Conservation (phyloP, 1,140 invertebrate genomes). For the Heterodera carotae region DNA sequence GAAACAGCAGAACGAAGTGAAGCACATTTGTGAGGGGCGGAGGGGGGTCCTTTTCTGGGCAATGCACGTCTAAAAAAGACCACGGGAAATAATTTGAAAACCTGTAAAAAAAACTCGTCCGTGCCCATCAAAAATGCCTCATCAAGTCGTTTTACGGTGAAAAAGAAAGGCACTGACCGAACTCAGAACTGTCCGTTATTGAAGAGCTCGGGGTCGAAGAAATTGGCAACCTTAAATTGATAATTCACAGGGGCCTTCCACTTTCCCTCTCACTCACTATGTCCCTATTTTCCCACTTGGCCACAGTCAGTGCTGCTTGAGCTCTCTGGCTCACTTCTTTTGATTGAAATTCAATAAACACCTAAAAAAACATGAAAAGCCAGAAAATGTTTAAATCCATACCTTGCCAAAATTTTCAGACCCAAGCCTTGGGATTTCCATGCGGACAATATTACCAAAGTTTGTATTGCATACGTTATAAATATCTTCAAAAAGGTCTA, state of each 20-base stretch:
- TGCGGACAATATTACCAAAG: slow-evolving; percentile 86
- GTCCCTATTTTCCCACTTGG: slow-evolving; percentile 96
- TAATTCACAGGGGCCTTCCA: not conserved
- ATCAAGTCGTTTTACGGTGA: too few relatives aligned
- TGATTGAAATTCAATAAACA: slow-evolving; percentile 97
- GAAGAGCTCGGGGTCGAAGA: slow-evolving; percentile 97
- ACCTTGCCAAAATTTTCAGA: slow-evolving; percentile 95
- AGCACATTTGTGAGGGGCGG: too few relatives aligned
- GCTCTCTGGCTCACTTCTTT: slow-evolving; percentile 95
- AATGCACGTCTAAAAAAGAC: too few relatives aligned
- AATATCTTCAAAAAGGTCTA: slow-evolving; percentile 95
- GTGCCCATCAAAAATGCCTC: too few relatives aligned
- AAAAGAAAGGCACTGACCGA: too few relatives aligned
- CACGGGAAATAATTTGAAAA: too few relatives aligned
- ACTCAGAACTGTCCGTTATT: slow-evolving; percentile 86
- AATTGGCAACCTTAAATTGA: slow-evolving; percentile 77
- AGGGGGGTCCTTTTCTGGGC: too few relatives aligned
- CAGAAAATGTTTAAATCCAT: slow-evolving; percentile 61
- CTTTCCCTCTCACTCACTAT: slow-evolving; percentile 71
- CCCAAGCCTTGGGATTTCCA: slow-evolving; percentile 94
- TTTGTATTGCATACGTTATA: slow-evolving; percentile 97
- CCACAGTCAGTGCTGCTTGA: slow-evolving; percentile 92
- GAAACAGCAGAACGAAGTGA: too few relatives aligned
- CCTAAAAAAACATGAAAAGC: slow-evolving; percentile 70
- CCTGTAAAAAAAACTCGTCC: too few relatives aligned